Conservation (phyloP, 2,888 invertebrate species). For the Darwinula stevensoni region DNA sequence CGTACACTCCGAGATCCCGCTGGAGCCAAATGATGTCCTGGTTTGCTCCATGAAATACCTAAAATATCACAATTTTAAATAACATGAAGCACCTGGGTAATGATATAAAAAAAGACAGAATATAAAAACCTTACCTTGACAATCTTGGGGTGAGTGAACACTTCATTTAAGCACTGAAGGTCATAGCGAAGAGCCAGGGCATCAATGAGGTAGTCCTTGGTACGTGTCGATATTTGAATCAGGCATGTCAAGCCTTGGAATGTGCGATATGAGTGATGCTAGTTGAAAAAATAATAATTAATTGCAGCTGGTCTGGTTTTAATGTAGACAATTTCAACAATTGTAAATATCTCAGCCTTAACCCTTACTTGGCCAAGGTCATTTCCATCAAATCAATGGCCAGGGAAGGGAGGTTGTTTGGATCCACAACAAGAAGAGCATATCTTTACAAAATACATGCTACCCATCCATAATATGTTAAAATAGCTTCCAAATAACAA, state of each 20-base stretch:
- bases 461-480: too few species aligned
- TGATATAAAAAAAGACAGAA: slow-evolving; percentile 5
- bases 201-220: slow-evolving; percentile 63
- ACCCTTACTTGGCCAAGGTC: too few species aligned
- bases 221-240: slow-evolving; percentile 22
- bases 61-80: background rate
- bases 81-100: background rate
- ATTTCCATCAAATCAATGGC: too few species aligned
- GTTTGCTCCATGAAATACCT: slow-evolving; percentile 77
- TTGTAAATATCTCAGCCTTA: too few species aligned
- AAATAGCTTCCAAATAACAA: too few species aligned
- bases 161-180: slow-evolving; percentile 47
- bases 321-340: too few species aligned
- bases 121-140: slow-evolving; percentile 63
- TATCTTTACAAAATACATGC: too few species aligned
- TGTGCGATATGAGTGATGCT: slow-evolving; percentile 67
- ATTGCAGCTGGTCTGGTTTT: background rate
- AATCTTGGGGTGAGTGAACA: slow-evolving; percentile 63
- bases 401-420: too few species aligned
- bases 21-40: slow-evolving; percentile 76
- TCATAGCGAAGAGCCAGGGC: slow-evolving; percentile 51
- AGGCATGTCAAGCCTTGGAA: slow-evolving; percentile 86
- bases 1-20: slow-evolving; percentile 69
- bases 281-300: slow-evolving; percentile 12
- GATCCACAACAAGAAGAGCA: too few species aligned